Percentiles rank a stretch among this genome's conserved stretches.
Conservation (phyloP, 2,888 invertebrate genomes). For the Ptychoptera contaminata region DNA sequence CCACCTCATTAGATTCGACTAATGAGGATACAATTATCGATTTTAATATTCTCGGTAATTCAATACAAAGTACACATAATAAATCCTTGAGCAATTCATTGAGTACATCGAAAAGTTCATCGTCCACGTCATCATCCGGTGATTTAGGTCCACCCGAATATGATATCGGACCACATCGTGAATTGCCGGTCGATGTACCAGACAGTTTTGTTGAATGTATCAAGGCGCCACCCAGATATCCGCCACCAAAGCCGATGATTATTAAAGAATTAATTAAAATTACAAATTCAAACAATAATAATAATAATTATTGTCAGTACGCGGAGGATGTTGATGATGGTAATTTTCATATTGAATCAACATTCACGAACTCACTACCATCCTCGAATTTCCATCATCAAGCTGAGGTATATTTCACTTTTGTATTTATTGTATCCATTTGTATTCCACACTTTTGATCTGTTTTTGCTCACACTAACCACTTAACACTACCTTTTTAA, state of each 20-base stretch:
- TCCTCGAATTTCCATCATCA: too few relatives aligned
- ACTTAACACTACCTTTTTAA: too few relatives aligned
- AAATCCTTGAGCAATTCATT: conserved; percentile 16
- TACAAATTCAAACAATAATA: conserved; percentile 15
- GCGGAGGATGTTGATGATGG: too few relatives aligned
- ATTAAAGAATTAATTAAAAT: conserved; percentile 18
- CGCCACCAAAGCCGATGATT: conserved; percentile 31
- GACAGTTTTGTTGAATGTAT: conserved; percentile 72
- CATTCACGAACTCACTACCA: neutral
- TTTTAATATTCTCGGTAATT: conserved; percentile 25
- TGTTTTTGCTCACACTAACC: too few relatives aligned
- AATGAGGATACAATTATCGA: conserved; percentile 21
- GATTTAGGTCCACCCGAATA: conserved; percentile 24
- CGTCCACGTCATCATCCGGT: conserved; percentile 17
- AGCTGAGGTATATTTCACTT: neutral
- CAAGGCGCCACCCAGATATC: conserved; percentile 56
- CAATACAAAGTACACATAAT: conserved; percentile 17
- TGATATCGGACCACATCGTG: conserved; percentile 33
- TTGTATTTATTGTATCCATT: too few relatives aligned
- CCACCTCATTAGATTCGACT: conserved; percentile 15
- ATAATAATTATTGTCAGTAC: too few relatives aligned
- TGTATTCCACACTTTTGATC: too few relatives aligned
- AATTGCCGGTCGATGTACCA: conserved; percentile 77
- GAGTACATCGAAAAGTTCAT: conserved; percentile 14
- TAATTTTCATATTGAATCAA: neutral